Percentiles rank a stretch among this genome's conserved stretches.
phyloP scores from a whole-genome alignment of 2,113 vertebrate species.

The Diglossa brunneiventris region DNA sequence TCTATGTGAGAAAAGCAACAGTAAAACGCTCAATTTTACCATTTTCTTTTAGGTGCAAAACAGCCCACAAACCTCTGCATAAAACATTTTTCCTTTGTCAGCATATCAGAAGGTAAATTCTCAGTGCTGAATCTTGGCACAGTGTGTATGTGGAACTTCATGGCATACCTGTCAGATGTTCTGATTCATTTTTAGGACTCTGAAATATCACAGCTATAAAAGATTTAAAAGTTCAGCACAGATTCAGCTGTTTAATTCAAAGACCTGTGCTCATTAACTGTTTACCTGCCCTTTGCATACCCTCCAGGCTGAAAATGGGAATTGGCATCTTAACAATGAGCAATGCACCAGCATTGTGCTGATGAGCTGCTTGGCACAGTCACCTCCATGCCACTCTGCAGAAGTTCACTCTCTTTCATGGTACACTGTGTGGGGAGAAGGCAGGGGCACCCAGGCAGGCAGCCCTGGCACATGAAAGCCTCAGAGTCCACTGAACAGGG shows the following conservation, averaged over 20 bases:
- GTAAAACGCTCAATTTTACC: slow-evolving; percentile 10
- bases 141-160: background rate
- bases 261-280: background rate
- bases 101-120: slow-evolving; percentile 53
- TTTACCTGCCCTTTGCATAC: slow-evolving; percentile 45
- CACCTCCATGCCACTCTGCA: background rate
- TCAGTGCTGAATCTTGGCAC: slow-evolving; percentile 53
- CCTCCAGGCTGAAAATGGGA: background rate
- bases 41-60: slow-evolving; percentile 26
- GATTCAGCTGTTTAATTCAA: background rate
- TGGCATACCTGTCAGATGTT: slow-evolving; percentile 8
- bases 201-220: slow-evolving; percentile 56
- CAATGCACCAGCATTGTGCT: background rate
- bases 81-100: slow-evolving; percentile 59
- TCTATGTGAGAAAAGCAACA: slow-evolving; percentile 9
- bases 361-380: background rate
- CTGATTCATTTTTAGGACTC: slow-evolving; percentile 28
- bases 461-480: background rate
- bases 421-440: background rate
- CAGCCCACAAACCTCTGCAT: slow-evolving; percentile 8
- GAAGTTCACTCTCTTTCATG: background rate
- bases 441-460: background rate
- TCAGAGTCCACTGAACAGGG: background rate
- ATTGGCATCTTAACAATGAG: background rate
- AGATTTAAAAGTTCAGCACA: slow-evolving; percentile 8